Evolutionary conservation across 2,113 vertebrate genomes (phyloP).

Genomic region (Myxocyprinus asiaticus): DNA sequence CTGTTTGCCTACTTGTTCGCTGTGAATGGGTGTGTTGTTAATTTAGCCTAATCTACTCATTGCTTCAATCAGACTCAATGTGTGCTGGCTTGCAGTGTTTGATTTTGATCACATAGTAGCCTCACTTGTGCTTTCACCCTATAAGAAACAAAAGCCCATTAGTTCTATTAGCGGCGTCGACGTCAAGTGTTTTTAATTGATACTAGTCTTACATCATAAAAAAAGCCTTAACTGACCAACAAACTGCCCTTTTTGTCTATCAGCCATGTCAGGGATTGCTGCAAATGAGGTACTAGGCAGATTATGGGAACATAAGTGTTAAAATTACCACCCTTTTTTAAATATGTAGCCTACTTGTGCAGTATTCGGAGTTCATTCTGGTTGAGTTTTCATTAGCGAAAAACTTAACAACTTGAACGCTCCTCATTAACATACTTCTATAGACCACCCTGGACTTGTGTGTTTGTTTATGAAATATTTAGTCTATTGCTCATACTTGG

Average conservation of each 20-base stretch:
- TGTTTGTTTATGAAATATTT: too few species aligned
- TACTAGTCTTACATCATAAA: background rate
- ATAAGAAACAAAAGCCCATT: background rate
- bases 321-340: too few species aligned
- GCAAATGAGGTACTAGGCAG: too few species aligned
- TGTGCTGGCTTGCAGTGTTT: conserved; percentile 7
- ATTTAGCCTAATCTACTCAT: conserved; percentile 38
- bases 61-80: background rate
- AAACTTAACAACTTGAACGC: too few species aligned
- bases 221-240: background rate
- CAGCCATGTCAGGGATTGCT: too few species aligned
- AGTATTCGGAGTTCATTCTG: too few species aligned
- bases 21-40: conserved; percentile 3
- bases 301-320: too few species aligned
- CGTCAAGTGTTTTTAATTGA: background rate
- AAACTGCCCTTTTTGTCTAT: background rate
- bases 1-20: background rate
- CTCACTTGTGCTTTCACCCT: conserved; percentile 2
- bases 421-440: too few species aligned
- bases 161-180: background rate
- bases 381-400: too few species aligned
- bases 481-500: too few species aligned
- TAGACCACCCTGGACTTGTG: too few species aligned
- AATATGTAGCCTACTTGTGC: too few species aligned
- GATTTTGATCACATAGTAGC: conserved; percentile 20